Evolutionary conservation across 2,888 invertebrate species (phyloP), one percentile per base, ranked within the genome.

Genomic region (Eremobia ochroleuca): DNA sequence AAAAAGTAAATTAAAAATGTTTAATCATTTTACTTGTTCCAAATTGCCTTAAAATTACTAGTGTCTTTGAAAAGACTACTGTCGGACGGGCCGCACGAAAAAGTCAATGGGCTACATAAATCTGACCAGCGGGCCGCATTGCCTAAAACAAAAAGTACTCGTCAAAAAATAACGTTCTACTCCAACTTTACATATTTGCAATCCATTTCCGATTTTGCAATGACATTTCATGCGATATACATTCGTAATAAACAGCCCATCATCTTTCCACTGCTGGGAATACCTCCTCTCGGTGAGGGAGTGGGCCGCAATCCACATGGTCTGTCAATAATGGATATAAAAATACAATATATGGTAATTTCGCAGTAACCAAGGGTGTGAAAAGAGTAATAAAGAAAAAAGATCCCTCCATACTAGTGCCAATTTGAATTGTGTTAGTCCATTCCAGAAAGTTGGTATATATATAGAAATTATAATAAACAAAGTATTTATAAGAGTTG

Each of bases 321-420:
- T 31, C 28, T 37, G 18, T 18, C 28, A 31, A 62, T 34, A 73
- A 78, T 74, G 66, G 49, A 67, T 74, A n/a, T 43, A 43, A 2
- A 34, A 3, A 3, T 28, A 11, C 43, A 64, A 64, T 79, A 46
- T 15, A 34, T 15, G 61, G 21, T 55, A 68, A 76, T 78, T 73
- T 73, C 37, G 59, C 73, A 49, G 71, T 67, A 55, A 59, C 18
- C 5, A 68, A 66, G 61, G 62, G n/a, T 67, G 61, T 75, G 72
- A 72, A 81, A 81, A 69, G 79, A 87, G 85, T 88, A 87, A 86
- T 88, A 89, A 88, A 79, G 85, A 90, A 93, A 92, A 92, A 90
- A 92, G 88, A 91, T 92, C 96, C 96, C 95, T 96, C 96, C 96
- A 96, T 92, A 79, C 87, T 96, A 96, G 96, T 96, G 96, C 96